Conservation (phyloP, 2,797 vertebrate species). For the Aplochiton taeniatus region DNA sequence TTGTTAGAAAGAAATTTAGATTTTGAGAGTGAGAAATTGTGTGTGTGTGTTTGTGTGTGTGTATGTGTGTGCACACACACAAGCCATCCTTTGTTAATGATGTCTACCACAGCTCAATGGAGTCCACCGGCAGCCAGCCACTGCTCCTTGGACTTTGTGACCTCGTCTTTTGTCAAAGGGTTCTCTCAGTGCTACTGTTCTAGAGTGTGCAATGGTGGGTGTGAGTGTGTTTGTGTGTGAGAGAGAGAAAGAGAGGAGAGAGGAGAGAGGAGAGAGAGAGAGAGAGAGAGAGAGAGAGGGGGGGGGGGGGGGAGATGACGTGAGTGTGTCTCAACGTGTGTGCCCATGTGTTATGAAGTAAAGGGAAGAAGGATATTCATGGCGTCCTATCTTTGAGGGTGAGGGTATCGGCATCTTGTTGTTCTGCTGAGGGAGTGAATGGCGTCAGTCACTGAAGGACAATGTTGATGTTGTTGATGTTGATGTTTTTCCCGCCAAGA, state of each 20-base stretch:
- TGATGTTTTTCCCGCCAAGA: too few relatives aligned
- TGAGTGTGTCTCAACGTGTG: background rate
- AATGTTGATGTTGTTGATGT: too few relatives aligned
- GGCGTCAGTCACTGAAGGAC: too few relatives aligned
- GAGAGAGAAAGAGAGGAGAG: constrained; percentile 3
- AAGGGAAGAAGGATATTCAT: too few relatives aligned
- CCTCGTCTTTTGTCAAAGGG: constrained; percentile 50
- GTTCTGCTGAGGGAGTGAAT: too few relatives aligned
- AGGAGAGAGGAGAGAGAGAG: background rate
- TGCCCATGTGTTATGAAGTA: background rate
- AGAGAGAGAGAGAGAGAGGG: constrained; percentile 1
- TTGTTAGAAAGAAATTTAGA: too few relatives aligned
- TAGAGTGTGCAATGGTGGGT: constrained; percentile 3
- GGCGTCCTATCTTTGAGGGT: background rate
- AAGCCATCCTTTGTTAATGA: constrained; percentile 64
- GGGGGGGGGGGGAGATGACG: too few relatives aligned
- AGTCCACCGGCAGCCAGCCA: constrained; percentile 50
- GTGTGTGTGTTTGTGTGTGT: too few relatives aligned
- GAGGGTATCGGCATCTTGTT: too few relatives aligned
- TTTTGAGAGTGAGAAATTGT: too few relatives aligned
- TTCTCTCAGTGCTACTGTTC: constrained; percentile 40
- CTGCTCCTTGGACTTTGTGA: constrained; percentile 53
- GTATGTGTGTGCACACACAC: constrained; percentile 28
- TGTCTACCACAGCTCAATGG: constrained; percentile 65
- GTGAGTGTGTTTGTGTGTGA: background rate